phyloP scores from a whole-genome alignment of 2,888 invertebrate species.

The Apodemia zela region DNA sequence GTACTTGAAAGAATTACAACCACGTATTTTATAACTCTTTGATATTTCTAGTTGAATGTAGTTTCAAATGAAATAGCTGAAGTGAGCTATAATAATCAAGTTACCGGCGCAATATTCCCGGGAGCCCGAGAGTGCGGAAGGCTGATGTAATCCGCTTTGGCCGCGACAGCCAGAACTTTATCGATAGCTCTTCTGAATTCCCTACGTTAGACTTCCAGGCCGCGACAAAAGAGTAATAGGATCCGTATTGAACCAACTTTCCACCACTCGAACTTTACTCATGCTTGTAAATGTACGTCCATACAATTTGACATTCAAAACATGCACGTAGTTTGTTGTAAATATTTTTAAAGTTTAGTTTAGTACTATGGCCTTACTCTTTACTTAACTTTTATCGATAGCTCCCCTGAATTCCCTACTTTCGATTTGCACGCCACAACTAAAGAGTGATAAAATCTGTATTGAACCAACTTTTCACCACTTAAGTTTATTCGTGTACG shows the following conservation, averaged over 20 bases:
- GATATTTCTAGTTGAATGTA: not conserved
- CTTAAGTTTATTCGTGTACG: conserved; percentile 5
- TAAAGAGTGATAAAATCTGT: conserved; percentile 57
- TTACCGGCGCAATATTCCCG: conserved; percentile 46
- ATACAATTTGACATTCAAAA: not conserved
- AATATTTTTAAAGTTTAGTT: not conserved
- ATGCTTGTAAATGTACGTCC: not conserved
- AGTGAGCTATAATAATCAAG: conserved; percentile 47
- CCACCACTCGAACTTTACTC: conserved; percentile 18
- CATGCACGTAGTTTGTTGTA: not conserved
- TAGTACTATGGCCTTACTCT: not conserved
- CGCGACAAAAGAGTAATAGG: conserved; percentile 58
- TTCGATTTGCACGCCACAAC: conserved; percentile 57
- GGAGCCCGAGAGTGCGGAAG: conserved; percentile 33
- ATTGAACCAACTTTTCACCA: conserved; percentile 29
- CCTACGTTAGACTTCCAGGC: conserved; percentile 57
- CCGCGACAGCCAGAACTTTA: conserved; percentile 54
- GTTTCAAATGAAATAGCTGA: not conserved
- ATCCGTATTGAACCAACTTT: conserved; percentile 38
- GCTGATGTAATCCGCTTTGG: conserved; percentile 57
- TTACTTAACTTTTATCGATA: conserved; percentile 38
- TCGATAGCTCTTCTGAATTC: conserved; percentile 56
- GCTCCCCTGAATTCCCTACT: conserved; percentile 54
- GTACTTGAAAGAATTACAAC: too few species aligned
- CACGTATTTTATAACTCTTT: not conserved